Conservation (phyloP, 2,888 invertebrate genomes). For the Podabrus alpinus region DNA sequence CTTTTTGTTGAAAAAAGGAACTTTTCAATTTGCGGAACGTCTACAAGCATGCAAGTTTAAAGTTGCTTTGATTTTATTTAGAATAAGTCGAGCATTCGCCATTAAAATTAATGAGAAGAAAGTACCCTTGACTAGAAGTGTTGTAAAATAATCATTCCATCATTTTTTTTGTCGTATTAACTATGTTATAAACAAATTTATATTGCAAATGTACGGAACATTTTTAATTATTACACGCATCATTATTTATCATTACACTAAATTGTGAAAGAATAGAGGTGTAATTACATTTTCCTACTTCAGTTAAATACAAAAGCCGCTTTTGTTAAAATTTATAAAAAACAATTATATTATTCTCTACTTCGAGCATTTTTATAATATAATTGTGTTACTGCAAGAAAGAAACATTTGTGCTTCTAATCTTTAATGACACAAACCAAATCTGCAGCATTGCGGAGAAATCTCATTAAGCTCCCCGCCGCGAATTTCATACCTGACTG, state of each 20-base stretch:
- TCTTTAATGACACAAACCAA: slow-evolving; percentile 41
- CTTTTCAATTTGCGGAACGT: neutral
- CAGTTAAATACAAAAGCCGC: neutral
- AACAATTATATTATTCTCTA: neutral
- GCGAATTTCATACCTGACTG: slow-evolving; percentile 42
- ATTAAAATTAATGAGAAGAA: neutral
- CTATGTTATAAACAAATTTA: too few relatives aligned
- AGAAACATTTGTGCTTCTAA: slow-evolving; percentile 35
- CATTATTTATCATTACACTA: neutral
- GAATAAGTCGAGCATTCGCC: neutral
- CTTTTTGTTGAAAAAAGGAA: neutral
- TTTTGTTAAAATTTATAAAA: neutral
- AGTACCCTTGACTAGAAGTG: neutral
- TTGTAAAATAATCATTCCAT: neutral
- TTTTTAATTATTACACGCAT: too few relatives aligned
- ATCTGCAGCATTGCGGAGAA: slow-evolving; percentile 37
- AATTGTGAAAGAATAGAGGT: neutral
- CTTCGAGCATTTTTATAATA: neutral
- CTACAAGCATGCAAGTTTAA: neutral
- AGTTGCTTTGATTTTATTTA: neutral
- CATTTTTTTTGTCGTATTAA: too few relatives aligned
- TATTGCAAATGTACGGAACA: neutral
- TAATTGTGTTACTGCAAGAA: neutral
- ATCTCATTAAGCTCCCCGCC: slow-evolving; percentile 44
- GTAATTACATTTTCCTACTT: neutral